Base-by-base conservation (phyloP, 2,888 invertebrate species). In the Coelinius sp. region DNA sequence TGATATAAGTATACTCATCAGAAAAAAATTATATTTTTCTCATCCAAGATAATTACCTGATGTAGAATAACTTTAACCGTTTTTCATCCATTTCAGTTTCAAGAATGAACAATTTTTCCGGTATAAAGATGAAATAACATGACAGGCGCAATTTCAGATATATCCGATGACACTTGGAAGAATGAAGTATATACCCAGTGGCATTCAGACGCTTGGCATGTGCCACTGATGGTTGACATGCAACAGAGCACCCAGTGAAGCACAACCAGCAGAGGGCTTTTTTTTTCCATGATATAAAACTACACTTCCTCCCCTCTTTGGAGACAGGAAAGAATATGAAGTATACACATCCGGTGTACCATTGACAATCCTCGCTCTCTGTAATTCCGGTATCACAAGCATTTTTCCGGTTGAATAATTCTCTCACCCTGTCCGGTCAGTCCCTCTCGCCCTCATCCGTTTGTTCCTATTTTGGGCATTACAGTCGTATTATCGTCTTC, bases 341-440 rank as follows among this genome's bases (percentile, higher is more conserved):
- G 59, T 59, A 20, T 31, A 35, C 20, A 17, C 17, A 59, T 59
- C 59, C 31, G 59, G 14, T 59, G 59, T 31, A 31, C 35, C 59
- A 59, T 59, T 59, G 14, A 59, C 31, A 59, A n/a, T 35, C 31
- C 59, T 17, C 35, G 27, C 35, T 35, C 20, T 31, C 59, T 59
- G 31, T 59, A 59, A 59, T 59, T 59, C 53, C 27, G 24, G 53
- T 25, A 53, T 25, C 53, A 53, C 53, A 14, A 24, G n/a, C 53
- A 53, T 41, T 53, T 53, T 53, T 27, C 53, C 27, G 27, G 27
- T 25, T 53, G 53, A 53, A 53, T 53, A 53, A 24, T 53, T 14
- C 49, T 41, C 14, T 14, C 22, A 25, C 53, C 27, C 53, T 52
- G 10, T 41, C 41, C 41, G 10, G 5, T n/a, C 41, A n/a, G 24